Percentiles rank a stretch among this genome's conserved stretches.
Conservation (phyloP, 2,797 vertebrate species). For the Emys orbicularis region DNA sequence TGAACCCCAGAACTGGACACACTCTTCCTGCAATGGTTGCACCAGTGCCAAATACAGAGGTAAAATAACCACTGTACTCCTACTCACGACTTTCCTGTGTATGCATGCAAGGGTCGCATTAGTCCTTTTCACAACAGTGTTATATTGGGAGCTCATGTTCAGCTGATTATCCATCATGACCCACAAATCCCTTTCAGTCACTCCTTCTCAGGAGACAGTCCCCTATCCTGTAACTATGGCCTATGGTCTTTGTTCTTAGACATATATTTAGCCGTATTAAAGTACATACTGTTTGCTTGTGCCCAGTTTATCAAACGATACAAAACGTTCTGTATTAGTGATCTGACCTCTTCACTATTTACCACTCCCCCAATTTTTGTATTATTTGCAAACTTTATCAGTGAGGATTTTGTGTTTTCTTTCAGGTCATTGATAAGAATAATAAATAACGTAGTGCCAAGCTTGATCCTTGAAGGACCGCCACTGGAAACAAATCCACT, state of each 20-base stretch:
- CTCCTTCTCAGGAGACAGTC: not conserved
- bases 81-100: too few relatives aligned
- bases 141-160: too few relatives aligned
- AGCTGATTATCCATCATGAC: not conserved
- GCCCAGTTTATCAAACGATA: not conserved
- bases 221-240: not conserved
- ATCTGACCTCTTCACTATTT: not conserved
- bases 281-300: not conserved
- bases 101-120: too few relatives aligned
- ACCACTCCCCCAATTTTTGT: not conserved
- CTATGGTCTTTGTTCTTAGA: not conserved
- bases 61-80: too few relatives aligned
- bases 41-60: too few relatives aligned
- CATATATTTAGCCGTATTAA: not conserved
- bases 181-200: not conserved
- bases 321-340: not conserved
- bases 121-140: too few relatives aligned
- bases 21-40: too few relatives aligned
- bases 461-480: not conserved
- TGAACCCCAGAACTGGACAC: too few relatives aligned
- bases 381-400: not conserved
- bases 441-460: not conserved
- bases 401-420: not conserved
- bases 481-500: not conserved
- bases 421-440: not conserved